Evolutionary conservation across 92 coral and sea anemone genomes (phyloP), one percentile per base, ranked within the genome.

Genomic region (Parazoanthus darwini): DNA sequence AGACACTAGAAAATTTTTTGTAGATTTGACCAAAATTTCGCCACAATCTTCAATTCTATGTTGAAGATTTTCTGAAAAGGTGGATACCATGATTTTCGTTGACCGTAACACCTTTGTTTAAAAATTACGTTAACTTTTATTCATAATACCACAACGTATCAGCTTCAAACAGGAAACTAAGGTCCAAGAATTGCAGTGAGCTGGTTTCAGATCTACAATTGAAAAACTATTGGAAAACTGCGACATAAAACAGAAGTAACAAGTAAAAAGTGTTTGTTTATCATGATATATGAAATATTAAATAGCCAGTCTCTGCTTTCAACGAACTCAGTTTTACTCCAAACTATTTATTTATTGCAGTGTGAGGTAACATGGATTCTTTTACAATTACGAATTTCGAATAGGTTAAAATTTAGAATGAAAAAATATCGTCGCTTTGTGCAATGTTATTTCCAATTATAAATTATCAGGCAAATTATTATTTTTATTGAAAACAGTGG

Each of bases 151-250:
- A 20, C 9, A 54, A 54, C 59, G 9, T 76, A 38, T 39, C 54
- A 20, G 23, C 20, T 76, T 76, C 54, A 76, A 6, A 39, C 29
- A 76, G 23, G 2, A 76, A 2, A 20, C n/a, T 25, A 67, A 44
- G 65, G 77, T 29, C 87, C 71, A 71, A 84, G 79, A 72, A n/a
- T 26, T 84, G 85, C 85, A 56, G 79, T 84, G 87, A 84, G 87
- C 87, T 84, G 79, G 67, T 84, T 70, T 80, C 85, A 29, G 37
- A 35, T 68, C 87, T 77, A 83, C 33, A 66, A 54, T 54, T 54
- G 16, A 4, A 54, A 54, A 54, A 54, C 59, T 54, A 54, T 54
- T 54, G 16, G 20, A 54, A 54, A 54, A 54, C 59, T 54, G 59
- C 20, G 59, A 54, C 3, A 54, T 54, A 54, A 54, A 15, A 54